phyloP scores from a whole-genome alignment of 2,888 invertebrate species.

The Ichneumoninae sp. region DNA sequence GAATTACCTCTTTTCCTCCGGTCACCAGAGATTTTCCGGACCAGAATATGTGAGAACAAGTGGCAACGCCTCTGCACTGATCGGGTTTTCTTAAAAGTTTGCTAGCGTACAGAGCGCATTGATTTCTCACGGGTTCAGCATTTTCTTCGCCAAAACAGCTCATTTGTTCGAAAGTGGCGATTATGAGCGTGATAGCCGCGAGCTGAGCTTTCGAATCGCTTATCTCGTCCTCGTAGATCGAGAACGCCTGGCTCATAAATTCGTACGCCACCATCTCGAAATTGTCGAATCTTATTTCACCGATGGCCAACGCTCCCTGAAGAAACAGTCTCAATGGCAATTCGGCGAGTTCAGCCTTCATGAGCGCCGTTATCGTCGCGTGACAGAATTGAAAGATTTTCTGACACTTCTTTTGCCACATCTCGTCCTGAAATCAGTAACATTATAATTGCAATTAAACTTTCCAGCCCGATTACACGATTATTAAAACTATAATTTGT shows the following conservation, averaged over 20 bases:
- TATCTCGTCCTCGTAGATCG: slow-evolving; percentile 99
- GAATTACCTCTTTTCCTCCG: slow-evolving; percentile 84
- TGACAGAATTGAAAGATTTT: slow-evolving; percentile 99
- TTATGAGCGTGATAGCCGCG: slow-evolving; percentile 97
- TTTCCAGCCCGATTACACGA: neutral
- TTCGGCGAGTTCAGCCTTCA: slow-evolving; percentile 98
- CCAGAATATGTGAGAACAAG: slow-evolving; percentile 99
- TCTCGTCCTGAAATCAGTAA: slow-evolving; percentile 90
- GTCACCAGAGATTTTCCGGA: slow-evolving; percentile 89
- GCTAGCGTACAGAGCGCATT: slow-evolving; percentile 97
- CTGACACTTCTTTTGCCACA: slow-evolving; percentile 99
- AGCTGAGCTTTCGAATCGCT: slow-evolving; percentile 98
- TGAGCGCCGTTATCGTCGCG: slow-evolving; percentile 96
- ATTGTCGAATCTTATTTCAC: slow-evolving; percentile 96
- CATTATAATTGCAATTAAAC: slow-evolving; percentile 27
- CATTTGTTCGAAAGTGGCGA: slow-evolving; percentile 97
- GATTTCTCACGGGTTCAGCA: slow-evolving; percentile 97
- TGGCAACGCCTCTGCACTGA: slow-evolving; percentile 97
- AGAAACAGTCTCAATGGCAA: slow-evolving; percentile 96
- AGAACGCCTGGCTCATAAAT: slow-evolving; percentile 98
- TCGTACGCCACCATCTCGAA: slow-evolving; percentile 99
- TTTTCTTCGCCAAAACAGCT: slow-evolving; percentile 98
- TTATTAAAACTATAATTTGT: neutral
- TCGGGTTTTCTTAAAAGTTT: slow-evolving; percentile 99
- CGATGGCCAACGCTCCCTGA: slow-evolving; percentile 97